phyloP scores from a whole-genome alignment of 1,140 invertebrate genomes.

The Panagrolaimus sp. region DNA sequence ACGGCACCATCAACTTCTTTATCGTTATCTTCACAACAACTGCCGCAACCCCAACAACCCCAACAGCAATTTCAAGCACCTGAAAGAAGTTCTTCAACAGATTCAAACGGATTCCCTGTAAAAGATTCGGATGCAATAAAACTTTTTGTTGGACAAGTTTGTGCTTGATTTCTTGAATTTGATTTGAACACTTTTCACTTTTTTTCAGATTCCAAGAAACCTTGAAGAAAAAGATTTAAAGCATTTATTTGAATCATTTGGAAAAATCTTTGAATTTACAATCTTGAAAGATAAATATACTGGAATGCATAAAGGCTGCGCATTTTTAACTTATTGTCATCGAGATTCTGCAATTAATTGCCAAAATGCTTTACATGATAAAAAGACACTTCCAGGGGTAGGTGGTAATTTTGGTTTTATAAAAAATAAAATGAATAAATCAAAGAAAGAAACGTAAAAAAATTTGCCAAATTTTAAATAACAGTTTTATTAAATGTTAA shows the following conservation, averaged over 20 bases:
- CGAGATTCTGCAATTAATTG: slow-evolving; percentile 84
- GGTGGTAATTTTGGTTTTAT: slow-evolving; percentile 67
- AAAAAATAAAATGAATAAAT: background rate
- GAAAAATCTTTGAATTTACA: slow-evolving; percentile 85
- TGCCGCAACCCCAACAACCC: too few relatives aligned
- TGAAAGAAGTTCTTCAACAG: slow-evolving; percentile 45
- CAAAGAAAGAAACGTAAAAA: too few relatives aligned
- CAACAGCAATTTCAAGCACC: background rate
- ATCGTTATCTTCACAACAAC: too few relatives aligned
- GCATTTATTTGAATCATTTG: slow-evolving; percentile 84
- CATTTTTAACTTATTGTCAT: slow-evolving; percentile 90
- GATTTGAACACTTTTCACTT: background rate
- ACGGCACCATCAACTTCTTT: too few relatives aligned
- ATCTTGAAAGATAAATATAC: slow-evolving; percentile 86
- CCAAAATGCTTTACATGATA: slow-evolving; percentile 87
- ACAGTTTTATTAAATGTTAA: too few relatives aligned
- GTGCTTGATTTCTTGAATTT: too few relatives aligned
- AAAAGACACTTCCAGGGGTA: slow-evolving; percentile 92
- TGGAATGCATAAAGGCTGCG: slow-evolving; percentile 91
- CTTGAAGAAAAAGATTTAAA: slow-evolving; percentile 79
- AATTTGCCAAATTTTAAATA: too few relatives aligned
- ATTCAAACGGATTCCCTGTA: slow-evolving; percentile 59
- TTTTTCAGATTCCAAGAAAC: slow-evolving; percentile 76
- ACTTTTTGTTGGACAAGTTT: slow-evolving; percentile 57
- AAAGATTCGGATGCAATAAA: slow-evolving; percentile 57